Conservation (phyloP, 2,113 vertebrate genomes). For the Lophura nycthemera region DNA sequence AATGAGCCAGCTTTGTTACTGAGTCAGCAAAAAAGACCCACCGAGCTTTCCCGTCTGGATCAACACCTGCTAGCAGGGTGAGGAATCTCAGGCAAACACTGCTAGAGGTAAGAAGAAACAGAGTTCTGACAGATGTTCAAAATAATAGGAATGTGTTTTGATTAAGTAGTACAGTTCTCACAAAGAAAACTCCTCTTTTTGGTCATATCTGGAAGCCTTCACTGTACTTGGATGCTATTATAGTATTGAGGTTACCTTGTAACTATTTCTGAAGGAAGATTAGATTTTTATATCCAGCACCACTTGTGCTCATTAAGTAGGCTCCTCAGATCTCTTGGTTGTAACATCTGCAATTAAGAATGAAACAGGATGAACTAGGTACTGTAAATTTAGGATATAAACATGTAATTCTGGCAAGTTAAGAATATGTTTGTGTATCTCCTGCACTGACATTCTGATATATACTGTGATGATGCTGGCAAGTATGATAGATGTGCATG, state of each 20-base stretch:
- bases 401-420: not conserved
- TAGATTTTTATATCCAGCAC: not conserved
- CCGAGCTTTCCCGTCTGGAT: not conserved
- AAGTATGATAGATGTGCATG: fast-evolving
- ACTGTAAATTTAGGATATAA: not conserved
- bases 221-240: not conserved
- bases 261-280: not conserved
- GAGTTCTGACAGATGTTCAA: not conserved
- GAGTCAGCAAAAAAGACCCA: not conserved
- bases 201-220: not conserved
- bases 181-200: not conserved
- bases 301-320: not conserved
- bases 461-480: not conserved
- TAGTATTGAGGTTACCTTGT: not conserved
- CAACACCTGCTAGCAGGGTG: conserved; percentile 6
- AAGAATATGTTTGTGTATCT: not conserved
- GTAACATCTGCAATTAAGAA: not conserved
- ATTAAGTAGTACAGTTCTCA: not conserved
- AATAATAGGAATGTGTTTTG: not conserved
- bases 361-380: not conserved
- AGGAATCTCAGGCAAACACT: not conserved
- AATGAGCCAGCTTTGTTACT: not conserved
- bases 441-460: not conserved
- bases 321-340: not conserved
- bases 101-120: not conserved